Percentiles rank a stretch among this genome's conserved stretches.
These are phyloP conservation scores for Tylochromis polylepis DNA, from an alignment of 2,113 vertebrate species.

Conservation along the genomic window DNA sequence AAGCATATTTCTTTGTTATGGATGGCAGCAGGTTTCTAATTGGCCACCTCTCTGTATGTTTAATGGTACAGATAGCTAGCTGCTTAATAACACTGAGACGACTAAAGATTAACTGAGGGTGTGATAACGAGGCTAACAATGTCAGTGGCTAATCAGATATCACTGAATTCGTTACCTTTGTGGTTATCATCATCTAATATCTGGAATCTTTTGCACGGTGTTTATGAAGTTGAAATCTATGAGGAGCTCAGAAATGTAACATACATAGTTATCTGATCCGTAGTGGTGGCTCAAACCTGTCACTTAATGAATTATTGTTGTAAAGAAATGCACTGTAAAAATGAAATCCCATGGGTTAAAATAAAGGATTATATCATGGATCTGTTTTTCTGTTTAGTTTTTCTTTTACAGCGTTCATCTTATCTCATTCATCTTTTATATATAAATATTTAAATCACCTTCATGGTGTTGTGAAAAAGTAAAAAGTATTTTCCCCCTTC, in stretches of 20 bases:
- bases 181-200: slow-evolving; percentile 45
- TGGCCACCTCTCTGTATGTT: slow-evolving; percentile 55
- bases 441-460: neutral
- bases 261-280: slow-evolving; percentile 66
- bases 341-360: slow-evolving; percentile 75
- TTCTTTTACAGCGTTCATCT: neutral
- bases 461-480: neutral
- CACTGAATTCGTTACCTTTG: slow-evolving; percentile 42
- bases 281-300: slow-evolving; percentile 72
- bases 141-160: slow-evolving; percentile 30
- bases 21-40: slow-evolving; percentile 63
- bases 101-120: slow-evolving; percentile 45
- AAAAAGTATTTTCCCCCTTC: neutral
- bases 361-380: slow-evolving; percentile 72
- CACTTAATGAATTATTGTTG: slow-evolving; percentile 76
- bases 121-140: slow-evolving; percentile 27
- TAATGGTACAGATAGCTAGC: slow-evolving; percentile 67
- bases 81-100: slow-evolving; percentile 56
- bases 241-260: slow-evolving; percentile 70
- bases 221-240: slow-evolving; percentile 64
- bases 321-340: slow-evolving; percentile 81
- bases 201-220: slow-evolving; percentile 47
- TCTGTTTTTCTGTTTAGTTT: neutral
- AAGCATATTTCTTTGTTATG: slow-evolving; percentile 47
- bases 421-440: neutral